Percentiles rank a stretch among this genome's conserved stretches.
These are phyloP conservation scores for Falco berigora DNA, from an alignment of 2,797 vertebrate species.

Conservation along the genomic window DNA sequence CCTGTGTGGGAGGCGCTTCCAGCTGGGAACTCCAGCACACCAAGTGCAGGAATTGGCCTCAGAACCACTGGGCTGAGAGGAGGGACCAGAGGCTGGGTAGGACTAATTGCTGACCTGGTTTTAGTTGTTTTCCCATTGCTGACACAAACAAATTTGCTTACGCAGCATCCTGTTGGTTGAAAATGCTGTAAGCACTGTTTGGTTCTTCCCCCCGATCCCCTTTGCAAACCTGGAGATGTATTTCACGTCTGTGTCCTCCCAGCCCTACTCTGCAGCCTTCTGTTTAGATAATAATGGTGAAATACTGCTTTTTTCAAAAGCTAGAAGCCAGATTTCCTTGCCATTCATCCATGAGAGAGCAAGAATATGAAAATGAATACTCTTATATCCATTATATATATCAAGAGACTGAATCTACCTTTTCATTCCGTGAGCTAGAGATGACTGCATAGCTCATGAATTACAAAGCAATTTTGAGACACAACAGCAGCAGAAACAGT, in stretches of 20 bases:
- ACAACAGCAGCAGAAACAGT: slow-evolving; percentile 4
- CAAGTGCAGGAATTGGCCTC: not conserved
- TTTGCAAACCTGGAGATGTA: not conserved
- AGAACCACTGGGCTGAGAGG: not conserved
- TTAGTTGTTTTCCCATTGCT: not conserved
- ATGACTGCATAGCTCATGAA: slow-evolving; percentile 47
- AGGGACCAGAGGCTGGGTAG: not conserved
- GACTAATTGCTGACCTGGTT: not conserved
- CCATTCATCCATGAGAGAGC: not conserved
- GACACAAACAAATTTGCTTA: not conserved
- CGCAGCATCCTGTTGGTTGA: not conserved
- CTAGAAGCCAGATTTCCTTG: slow-evolving; percentile 11
- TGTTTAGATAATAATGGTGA: slow-evolving; percentile 26
- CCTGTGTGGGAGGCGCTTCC: not conserved
- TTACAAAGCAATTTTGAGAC: slow-evolving; percentile 53
- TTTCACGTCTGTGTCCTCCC: not conserved
- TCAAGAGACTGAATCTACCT: slow-evolving; percentile 37
- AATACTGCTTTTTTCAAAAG: not conserved
- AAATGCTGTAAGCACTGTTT: not conserved
- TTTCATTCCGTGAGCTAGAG: slow-evolving; percentile 42
- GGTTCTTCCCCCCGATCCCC: not conserved
- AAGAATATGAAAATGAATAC: not conserved
- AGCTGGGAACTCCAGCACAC: not conserved
- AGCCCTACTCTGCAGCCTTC: not conserved
- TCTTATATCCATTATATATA: slow-evolving; percentile 30